Base-by-base conservation (phyloP, 2,888 invertebrate species). In the Dastarcus helophoroides region DNA sequence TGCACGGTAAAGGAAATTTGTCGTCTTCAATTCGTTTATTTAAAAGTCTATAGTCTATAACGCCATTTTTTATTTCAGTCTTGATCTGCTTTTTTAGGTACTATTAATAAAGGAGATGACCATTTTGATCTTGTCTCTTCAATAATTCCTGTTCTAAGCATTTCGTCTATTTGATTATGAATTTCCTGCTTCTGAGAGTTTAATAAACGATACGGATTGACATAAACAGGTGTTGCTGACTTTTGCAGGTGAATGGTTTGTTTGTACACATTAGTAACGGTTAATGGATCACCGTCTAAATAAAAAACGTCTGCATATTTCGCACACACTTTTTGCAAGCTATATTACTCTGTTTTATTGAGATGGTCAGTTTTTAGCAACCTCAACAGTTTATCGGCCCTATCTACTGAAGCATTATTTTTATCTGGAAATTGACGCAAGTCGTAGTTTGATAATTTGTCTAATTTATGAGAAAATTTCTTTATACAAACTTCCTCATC, bases 201-300 rank as follows among this genome's bases (percentile, higher is more conserved):
- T 7, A 41, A 42, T 26, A 43, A 28, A 8, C 47, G 23, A 31
- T 46, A 42, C 2, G 36, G 43, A 33, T 45, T 46, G 6, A 31
- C 32, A 32, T 44, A 41, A 25, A 39, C 35, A n/a, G 41, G 38
- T 12, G 32, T 32, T 14, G 35, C 26, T 11, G 26, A 13, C 8
- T 31, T 22, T 36, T 40, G 28, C 24, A 47, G 27, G 5, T 32
- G 22, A 10, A 41, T 47, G n/a, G 30, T 36, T 35, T 42, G 37
- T 34, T 42, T 38, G 12, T 33, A 41, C 32, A 45, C 32, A 34
- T 42, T 41, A 7, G 44, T 46, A 9, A 38, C 33, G 3, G 43
- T 34, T 31, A 43, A 32, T 23, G 29, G 28, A 26, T 44, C 42
- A 8, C 29, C 29, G 9, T 39, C 33, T 35, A 46, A 36, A 17